Percentiles rank a stretch among this genome's conserved stretches.
Conservation (phyloP, 1,140 invertebrate species). For the Leptinotarsa undecemlineata region DNA sequence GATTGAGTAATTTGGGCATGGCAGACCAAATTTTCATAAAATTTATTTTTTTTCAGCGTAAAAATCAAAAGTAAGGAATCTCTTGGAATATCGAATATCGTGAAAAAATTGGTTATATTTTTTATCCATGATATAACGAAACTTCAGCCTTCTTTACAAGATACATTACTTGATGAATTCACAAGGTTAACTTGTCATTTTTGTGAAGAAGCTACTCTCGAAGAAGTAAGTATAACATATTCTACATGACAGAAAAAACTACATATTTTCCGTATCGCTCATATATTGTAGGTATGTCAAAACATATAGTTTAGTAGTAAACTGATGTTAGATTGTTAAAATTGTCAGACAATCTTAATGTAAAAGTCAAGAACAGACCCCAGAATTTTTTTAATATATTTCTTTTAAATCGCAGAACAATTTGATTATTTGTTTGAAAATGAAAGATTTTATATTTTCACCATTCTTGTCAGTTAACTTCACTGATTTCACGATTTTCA, state of each 20-base stretch:
- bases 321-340: no score
- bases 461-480: no score
- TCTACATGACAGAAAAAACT: neutral
- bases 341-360: neutral
- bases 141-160: conserved; percentile 55
- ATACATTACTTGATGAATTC: conserved; percentile 64
- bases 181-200: conserved; percentile 75
- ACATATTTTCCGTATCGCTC: neutral
- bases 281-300: neutral
- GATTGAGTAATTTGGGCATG: no score
- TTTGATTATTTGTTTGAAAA: neutral
- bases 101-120: conserved; percentile 67
- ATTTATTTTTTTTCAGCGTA: conserved; percentile 54
- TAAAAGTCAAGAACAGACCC: neutral
- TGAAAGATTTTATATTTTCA: neutral
- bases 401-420: no score
- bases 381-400: no score
- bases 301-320: no score
- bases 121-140: conserved; percentile 62
- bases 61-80: conserved; percentile 67
- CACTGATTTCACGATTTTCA: no score
- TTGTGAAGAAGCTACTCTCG: conserved; percentile 71
- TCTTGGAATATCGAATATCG: conserved; percentile 69
- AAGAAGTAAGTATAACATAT: conserved; percentile 67
- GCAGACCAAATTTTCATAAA: no score